These are phyloP conservation scores for Diabrotica virgifera DNA, from an alignment of 1,140 invertebrate genomes.

Conservation along the genomic window DNA sequence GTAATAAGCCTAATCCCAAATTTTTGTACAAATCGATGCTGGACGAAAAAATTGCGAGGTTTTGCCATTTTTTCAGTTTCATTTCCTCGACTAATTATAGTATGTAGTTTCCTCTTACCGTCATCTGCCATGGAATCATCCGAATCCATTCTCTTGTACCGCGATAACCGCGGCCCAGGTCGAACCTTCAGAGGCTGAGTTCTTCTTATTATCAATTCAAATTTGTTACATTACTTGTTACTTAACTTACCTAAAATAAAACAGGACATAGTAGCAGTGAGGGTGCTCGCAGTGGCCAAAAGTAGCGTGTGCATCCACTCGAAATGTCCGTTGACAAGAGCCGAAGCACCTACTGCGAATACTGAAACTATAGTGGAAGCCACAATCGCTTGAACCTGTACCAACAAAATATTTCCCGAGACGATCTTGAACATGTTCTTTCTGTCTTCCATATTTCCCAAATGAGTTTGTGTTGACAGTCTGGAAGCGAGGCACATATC, in stretches of 20 bases:
- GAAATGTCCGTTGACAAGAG: constrained; percentile 71
- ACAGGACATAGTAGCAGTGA: constrained; percentile 91
- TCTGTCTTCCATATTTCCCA: constrained; percentile 71
- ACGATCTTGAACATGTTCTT: constrained; percentile 77
- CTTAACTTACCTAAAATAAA: constrained; percentile 70
- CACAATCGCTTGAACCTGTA: constrained; percentile 93
- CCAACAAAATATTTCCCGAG: constrained; percentile 84
- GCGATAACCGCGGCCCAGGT: no score
- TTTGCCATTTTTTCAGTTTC: no score
- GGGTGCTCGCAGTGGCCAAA: constrained; percentile 78
- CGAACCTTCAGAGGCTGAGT: no score
- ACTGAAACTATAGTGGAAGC: constrained; percentile 88
- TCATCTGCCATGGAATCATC: no score
- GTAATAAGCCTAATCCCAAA: no score
- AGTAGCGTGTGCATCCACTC: constrained; percentile 75
- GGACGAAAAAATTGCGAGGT: no score
- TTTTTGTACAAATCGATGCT: no score
- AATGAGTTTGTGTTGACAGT: constrained; percentile 86
- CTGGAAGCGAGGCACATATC: constrained; percentile 97
- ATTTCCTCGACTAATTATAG: no score
- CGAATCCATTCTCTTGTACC: no score
- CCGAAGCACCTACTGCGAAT: constrained; percentile 82
- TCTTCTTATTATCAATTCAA: no score
- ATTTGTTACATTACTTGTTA: no score
- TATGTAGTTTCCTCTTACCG: no score